Evolutionary conservation across 1,140 invertebrate species (phyloP).

Genomic region (Cheumatopsyche charites): DNA sequence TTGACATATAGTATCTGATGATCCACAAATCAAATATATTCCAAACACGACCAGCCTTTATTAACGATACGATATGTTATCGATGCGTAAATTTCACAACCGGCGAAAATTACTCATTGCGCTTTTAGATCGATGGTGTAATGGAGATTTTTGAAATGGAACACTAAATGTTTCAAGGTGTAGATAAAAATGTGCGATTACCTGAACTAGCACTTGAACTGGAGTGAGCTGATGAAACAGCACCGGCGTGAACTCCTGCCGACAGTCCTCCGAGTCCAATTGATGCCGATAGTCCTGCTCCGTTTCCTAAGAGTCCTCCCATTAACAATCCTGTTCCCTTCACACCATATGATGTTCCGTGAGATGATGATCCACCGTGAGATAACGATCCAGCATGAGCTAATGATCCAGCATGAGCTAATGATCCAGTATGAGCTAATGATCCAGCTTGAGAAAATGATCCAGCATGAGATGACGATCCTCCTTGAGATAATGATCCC

Average conservation of each 20-base stretch:
- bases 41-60: no score
- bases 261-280: constrained; percentile 22
- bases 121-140: not conserved
- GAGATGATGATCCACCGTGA: not conserved
- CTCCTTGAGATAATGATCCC: not conserved
- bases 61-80: no score
- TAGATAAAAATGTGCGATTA: not conserved
- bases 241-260: constrained; percentile 31
- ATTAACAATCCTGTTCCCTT: constrained; percentile 7
- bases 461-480: not conserved
- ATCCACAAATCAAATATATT: not conserved
- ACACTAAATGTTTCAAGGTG: not conserved
- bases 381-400: not conserved
- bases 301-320: constrained; percentile 21
- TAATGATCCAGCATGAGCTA: no score
- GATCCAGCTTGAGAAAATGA: not conserved
- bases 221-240: constrained; percentile 24
- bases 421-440: not conserved
- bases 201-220: constrained; percentile 10
- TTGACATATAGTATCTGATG: not conserved
- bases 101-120: not conserved
- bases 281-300: constrained; percentile 32
- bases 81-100: no score
- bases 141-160: not conserved
- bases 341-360: not conserved